Conservation (phyloP, 2,113 vertebrate genomes). For the Ammodytes marinus region DNA sequence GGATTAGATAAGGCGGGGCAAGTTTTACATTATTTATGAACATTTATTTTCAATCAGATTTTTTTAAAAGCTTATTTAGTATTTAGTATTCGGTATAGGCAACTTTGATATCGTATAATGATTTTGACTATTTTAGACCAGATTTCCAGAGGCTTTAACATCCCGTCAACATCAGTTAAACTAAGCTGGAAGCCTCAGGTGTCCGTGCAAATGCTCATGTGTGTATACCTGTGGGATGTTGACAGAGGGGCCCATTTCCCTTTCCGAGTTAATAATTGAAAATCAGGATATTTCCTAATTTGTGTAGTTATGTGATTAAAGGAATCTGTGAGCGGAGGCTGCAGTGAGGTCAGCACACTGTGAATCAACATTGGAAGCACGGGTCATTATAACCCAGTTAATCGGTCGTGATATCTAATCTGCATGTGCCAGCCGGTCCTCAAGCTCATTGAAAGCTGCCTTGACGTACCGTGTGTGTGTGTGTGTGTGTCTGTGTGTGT, state of each 20-base stretch:
- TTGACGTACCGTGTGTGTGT: slow-evolving; percentile 10
- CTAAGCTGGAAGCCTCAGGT: not conserved
- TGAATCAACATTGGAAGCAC: no score
- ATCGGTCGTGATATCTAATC: slow-evolving; percentile 18
- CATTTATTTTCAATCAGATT: no score
- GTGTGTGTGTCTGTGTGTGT: slow-evolving; percentile 6
- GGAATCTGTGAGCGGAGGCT: slow-evolving; percentile 11
- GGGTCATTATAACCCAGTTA: slow-evolving; percentile 37
- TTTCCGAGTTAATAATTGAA: not conserved
- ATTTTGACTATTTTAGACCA: no score
- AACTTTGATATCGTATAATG: no score
- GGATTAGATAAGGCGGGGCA: no score
- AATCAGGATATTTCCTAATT: not conserved
- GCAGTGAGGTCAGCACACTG: not conserved
- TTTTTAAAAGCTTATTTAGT: no score
- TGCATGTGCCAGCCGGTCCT: slow-evolving; percentile 12
- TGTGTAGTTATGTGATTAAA: not conserved
- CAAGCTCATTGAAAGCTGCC: slow-evolving; percentile 18
- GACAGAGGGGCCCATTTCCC: not conserved
- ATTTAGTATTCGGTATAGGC: no score
- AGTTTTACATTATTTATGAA: no score
- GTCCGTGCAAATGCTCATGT: not conserved
- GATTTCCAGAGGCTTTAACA: not conserved
- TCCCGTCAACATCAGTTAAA: not conserved
- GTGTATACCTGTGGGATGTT: not conserved